Evolutionary conservation across 1,140 invertebrate genomes (phyloP).

Genomic region (Bombus confusus): DNA sequence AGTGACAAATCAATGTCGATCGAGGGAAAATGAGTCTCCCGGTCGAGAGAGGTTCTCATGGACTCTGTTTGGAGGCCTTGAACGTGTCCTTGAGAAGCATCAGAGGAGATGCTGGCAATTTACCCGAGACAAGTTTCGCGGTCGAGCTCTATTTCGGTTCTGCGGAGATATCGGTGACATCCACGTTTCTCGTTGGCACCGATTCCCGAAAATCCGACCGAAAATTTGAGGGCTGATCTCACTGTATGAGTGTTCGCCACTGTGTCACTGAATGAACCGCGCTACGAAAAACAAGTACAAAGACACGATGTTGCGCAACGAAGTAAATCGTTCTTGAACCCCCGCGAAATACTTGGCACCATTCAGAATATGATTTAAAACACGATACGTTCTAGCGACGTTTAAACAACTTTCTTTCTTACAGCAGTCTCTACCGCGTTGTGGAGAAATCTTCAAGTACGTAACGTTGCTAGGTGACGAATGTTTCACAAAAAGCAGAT

Average conservation of each 20-base stretch:
- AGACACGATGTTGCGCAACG: constrained; percentile 7
- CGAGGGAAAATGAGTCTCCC: neutral
- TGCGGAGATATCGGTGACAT: constrained; percentile 57
- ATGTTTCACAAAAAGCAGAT: neutral
- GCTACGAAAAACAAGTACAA: neutral
- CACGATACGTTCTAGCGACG: neutral
- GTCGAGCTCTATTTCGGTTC: constrained; percentile 58
- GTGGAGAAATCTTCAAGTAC: neutral
- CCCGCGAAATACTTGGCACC: constrained; percentile 6
- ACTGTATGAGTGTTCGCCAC: constrained; percentile 20
- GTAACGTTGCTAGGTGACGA: no score
- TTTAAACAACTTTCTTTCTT: no score
- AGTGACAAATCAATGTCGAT: no score
- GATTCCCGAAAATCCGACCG: constrained; percentile 33
- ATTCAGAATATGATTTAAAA: neutral
- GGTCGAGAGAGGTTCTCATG: neutral
- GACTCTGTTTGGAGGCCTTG: constrained; percentile 19
- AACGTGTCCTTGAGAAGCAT: constrained; percentile 51
- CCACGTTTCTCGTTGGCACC: constrained; percentile 31
- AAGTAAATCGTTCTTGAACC: neutral
- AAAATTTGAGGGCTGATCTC: constrained; percentile 58
- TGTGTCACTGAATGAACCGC: constrained; percentile 30
- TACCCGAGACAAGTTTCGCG: constrained; percentile 35
- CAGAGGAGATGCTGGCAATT: constrained; percentile 36
- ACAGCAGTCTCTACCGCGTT: no score